phyloP scores from a whole-genome alignment of 2,888 invertebrate species.

The Syrista parreyssii region DNA sequence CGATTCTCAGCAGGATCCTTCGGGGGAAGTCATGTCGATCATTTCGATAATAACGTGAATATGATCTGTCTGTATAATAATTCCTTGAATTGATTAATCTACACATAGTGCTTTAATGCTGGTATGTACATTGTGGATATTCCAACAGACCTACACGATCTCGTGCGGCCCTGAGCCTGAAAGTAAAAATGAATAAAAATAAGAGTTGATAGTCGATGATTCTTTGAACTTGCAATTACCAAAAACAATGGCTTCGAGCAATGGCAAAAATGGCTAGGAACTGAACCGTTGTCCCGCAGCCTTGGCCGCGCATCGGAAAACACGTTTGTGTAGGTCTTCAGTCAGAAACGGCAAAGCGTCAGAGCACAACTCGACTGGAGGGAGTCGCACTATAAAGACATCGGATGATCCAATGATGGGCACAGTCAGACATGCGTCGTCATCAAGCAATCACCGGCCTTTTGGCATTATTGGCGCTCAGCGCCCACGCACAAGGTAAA shows the following conservation, averaged over 20 bases:
- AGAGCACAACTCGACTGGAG: constrained; percentile 14
- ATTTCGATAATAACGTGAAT: background rate
- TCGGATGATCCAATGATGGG: constrained; percentile 18
- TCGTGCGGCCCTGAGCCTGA: background rate
- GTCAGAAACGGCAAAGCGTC: constrained; percentile 8
- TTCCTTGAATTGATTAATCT: background rate
- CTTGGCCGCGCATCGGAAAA: constrained; percentile 27
- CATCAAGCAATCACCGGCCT: constrained; percentile 41
- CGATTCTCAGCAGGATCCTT: background rate
- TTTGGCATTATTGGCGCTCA: constrained; percentile 36
- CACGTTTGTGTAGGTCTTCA: background rate
- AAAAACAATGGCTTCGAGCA: background rate
- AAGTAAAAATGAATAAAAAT: background rate
- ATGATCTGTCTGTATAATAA: background rate
- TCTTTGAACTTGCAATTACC: background rate
- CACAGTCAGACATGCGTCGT: constrained; percentile 43
- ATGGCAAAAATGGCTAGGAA: background rate
- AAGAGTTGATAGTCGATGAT: background rate
- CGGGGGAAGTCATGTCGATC: background rate
- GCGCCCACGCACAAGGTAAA: constrained; percentile 40
- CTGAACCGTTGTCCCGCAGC: constrained; percentile 10
- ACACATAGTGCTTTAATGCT: background rate
- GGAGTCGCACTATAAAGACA: constrained; percentile 47
- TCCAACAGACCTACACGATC: background rate
- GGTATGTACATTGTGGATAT: background rate